Percentiles rank a stretch among this genome's conserved stretches.
Evolutionary conservation across 1,140 invertebrate genomes (phyloP).

Genomic region (Trachymyrmex septentrionalis): DNA sequence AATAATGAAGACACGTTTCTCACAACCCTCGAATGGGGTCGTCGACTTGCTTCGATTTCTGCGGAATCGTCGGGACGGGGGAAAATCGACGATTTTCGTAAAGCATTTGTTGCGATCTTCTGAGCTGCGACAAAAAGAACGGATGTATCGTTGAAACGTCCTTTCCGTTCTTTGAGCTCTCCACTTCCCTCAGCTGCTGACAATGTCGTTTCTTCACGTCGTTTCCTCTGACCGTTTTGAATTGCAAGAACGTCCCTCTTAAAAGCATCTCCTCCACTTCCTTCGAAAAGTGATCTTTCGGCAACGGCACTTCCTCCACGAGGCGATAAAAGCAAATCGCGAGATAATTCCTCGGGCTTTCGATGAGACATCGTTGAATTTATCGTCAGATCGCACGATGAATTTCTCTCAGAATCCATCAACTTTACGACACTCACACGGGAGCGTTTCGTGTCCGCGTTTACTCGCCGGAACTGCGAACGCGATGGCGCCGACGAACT

Average conservation of each 20-base stretch:
- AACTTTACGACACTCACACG: constrained; percentile 15
- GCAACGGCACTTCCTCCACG: neutral
- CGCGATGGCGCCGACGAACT: neutral
- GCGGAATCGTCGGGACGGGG: neutral
- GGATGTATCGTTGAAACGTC: constrained; percentile 13
- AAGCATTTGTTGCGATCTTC: neutral
- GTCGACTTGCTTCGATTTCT: neutral
- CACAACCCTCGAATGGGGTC: too few species aligned
- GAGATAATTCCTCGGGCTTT: constrained; percentile 29
- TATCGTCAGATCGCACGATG: constrained; percentile 27
- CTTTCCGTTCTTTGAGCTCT: neutral
- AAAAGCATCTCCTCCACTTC: neutral
- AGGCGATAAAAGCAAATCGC: constrained; percentile 7
- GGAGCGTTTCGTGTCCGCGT: neutral
- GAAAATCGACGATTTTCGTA: neutral
- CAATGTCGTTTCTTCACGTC: neutral
- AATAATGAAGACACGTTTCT: neutral
- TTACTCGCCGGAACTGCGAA: constrained; percentile 2
- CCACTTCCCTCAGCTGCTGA: neutral
- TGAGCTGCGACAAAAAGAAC: neutral
- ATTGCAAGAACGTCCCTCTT: constrained; percentile 6
- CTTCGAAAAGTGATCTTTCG: neutral
- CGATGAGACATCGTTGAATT: neutral
- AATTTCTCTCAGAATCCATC: constrained; percentile 36
- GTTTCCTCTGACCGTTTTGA: neutral